These are phyloP conservation scores for Campylorhamphus procurvoides DNA, from an alignment of 2,113 vertebrate species.

Conservation along the genomic window DNA sequence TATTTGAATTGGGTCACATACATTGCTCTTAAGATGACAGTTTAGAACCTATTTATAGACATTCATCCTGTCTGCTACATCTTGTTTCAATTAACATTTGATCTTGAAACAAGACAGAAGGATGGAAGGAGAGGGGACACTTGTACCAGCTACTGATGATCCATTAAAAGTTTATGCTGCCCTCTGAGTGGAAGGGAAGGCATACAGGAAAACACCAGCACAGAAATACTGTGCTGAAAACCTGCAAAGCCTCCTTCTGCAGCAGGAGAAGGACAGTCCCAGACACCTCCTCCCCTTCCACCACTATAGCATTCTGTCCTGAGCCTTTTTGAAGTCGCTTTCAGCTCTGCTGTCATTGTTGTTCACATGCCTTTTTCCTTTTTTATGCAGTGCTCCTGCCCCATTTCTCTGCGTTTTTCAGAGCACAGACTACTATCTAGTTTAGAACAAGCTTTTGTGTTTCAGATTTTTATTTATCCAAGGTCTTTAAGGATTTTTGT, in stretches of 20 bases:
- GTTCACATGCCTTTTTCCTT: background rate
- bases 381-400: background rate
- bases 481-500: background rate
- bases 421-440: background rate
- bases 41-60: constrained; percentile 27
- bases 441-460: background rate
- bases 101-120: constrained; percentile 28
- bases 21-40: background rate
- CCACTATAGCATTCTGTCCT: fast-evolving
- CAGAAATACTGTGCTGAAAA: background rate
- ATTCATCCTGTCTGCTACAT: background rate
- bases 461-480: background rate
- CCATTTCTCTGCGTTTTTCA: background rate
- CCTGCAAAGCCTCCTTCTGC: background rate
- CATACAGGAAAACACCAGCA: background rate
- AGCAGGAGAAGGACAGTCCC: background rate
- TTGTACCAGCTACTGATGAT: background rate
- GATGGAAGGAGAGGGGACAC: background rate
- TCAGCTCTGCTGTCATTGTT: background rate
- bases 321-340: background rate
- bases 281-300: background rate
- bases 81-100: constrained; percentile 43
- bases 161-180: background rate
- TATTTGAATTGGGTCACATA: constrained; percentile 17
- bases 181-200: background rate